Evolutionary conservation across 2,888 invertebrate species (phyloP), one percentile per base, ranked within the genome.

Genomic region (Reticulitermes lucifugus): DNA sequence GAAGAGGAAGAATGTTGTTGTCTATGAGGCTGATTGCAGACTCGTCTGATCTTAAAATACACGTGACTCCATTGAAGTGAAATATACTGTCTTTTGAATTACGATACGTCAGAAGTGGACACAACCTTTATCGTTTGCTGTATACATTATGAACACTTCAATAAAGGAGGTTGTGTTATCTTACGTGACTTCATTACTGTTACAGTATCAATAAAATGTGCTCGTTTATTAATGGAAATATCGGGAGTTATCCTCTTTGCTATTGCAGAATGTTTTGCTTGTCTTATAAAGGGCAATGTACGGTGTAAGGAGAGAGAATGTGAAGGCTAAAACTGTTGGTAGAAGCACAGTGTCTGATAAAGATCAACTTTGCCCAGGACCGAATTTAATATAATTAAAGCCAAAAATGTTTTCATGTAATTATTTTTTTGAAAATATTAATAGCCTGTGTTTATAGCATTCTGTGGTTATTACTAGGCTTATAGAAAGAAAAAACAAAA

Each of bases 371-470:
- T 82, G 81, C 55, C 60, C 60, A 84, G 59, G 84, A 73, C 79
- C 41, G 79, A 75, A 82, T 82, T 86, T 86, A 82, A 86, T 84
- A 77, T 86, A 86, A 84, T 86, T 84, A 75, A 73, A 84, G 75
- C 81, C 84, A 83, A 85, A 85, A 86, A 86, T 84, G 77, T 79
- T 86, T 84, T 70, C 73, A n/a, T 86, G 83, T 86, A 86, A 86
- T 86, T 86, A 86, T 86, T 86, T 46, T 35, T 55, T 86, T 84
- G 46, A 84, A 82, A 84, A 83, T 86, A 77, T 84, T 86, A 86
- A 84, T 84, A 82, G 86, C 70, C 70, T 35, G 77, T 80, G 77
- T 81, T 80, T 75, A 73, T 83, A 79, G 35, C 60, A 83, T 79
- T 80, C 70, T 70, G 71, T 83, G 77, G 83, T 83, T 85, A 83